These are phyloP conservation scores for Coptotermes formosanus DNA, from an alignment of 1,140 invertebrate species.

Conservation along the genomic window DNA sequence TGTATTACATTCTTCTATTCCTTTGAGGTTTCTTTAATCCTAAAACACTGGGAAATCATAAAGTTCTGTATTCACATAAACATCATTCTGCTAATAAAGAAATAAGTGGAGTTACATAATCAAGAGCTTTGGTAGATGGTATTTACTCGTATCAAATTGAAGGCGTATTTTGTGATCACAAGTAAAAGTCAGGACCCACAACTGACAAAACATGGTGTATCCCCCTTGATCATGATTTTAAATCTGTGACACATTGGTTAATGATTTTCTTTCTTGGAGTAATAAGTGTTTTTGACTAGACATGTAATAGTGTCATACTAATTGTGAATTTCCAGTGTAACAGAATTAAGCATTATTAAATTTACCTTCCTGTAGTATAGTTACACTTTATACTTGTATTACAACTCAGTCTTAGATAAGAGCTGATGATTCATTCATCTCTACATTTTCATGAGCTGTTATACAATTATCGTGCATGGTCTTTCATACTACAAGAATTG, in stretches of 20 bases:
- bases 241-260: not conserved
- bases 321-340: not conserved
- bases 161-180: not conserved
- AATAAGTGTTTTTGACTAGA: not conserved
- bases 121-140: not conserved
- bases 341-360: not conserved
- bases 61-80: not conserved
- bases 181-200: not conserved
- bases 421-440: too few species aligned
- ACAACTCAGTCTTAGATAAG: not conserved
- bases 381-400: not conserved
- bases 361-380: not conserved
- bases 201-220: not conserved
- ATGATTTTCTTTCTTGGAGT: not conserved
- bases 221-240: not conserved
- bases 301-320: not conserved
- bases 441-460: too few species aligned
- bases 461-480: too few species aligned
- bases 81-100: not conserved
- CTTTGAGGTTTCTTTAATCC: not conserved
- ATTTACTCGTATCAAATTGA: not conserved
- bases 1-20: too few species aligned
- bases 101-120: not conserved
- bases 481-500: too few species aligned
- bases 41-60: not conserved